Evolutionary conservation across 2,888 invertebrate genomes (phyloP).

Genomic region (Drosophila flavopinicola): DNA sequence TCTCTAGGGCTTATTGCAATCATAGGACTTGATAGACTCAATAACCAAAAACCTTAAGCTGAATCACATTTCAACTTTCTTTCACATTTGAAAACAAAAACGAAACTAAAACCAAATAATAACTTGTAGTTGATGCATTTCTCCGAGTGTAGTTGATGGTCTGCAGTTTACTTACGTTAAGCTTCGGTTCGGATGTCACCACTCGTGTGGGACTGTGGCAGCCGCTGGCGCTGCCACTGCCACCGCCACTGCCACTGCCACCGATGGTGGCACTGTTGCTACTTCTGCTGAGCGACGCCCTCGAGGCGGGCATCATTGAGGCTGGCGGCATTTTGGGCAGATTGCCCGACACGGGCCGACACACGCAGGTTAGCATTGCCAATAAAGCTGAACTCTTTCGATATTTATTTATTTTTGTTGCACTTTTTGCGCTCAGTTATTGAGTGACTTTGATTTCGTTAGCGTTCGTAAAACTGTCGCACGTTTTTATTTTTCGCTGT

Average conservation of each 20-base stretch:
- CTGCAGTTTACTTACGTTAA: conserved; percentile 78
- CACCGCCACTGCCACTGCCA: conserved; percentile 57
- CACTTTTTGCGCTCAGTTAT: conserved; percentile 7
- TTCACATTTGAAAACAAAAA: no score
- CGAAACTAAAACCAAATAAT: not conserved
- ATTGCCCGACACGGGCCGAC: conserved; percentile 84
- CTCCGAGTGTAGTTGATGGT: conserved; percentile 45
- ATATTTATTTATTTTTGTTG: conserved; percentile 6
- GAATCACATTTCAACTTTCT: no score
- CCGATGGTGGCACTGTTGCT: conserved; percentile 53
- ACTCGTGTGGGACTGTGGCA: conserved; percentile 64
- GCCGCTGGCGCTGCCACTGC: conserved; percentile 10
- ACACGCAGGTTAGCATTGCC: conserved; percentile 84
- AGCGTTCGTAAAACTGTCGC: conserved; percentile 19
- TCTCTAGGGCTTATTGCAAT: no score
- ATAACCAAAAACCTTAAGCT: no score
- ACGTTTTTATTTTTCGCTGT: conserved; percentile 2
- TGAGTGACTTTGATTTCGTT: conserved; percentile 49
- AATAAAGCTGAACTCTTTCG: conserved; percentile 36
- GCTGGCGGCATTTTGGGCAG: conserved; percentile 83
- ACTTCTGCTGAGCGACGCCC: conserved; percentile 61
- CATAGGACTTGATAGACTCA: no score
- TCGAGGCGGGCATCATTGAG: conserved; percentile 79
- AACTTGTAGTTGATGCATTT: conserved; percentile 16
- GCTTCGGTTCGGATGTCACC: conserved; percentile 84